Percentiles rank a stretch among this genome's conserved stretches.
Conservation (phyloP, 2,888 invertebrate genomes). For the Stenurella melanura region DNA sequence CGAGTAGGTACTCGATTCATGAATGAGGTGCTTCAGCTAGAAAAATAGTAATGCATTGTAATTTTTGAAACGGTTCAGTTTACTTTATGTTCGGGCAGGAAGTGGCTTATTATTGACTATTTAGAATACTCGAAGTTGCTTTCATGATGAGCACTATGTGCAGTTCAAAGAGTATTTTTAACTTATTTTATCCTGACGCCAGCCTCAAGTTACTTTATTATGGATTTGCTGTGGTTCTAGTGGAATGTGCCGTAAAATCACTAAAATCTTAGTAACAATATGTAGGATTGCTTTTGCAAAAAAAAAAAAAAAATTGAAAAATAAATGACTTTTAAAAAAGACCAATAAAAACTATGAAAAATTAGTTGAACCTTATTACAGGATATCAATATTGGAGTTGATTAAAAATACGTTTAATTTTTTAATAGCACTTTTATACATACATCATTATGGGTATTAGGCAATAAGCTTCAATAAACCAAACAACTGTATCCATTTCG, state of each 20-base stretch:
- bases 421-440: no score
- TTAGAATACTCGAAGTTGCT: constrained; percentile 53
- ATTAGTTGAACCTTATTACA: no score
- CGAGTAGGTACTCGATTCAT: constrained; percentile 41
- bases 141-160: constrained; percentile 22
- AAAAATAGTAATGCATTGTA: constrained; percentile 53
- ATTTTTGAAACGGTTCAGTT: constrained; percentile 56
- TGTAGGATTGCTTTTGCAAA: no score
- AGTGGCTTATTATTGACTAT: constrained; percentile 63
- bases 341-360: no score
- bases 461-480: no score
- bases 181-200: neutral
- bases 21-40: constrained; percentile 45
- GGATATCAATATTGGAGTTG: no score
- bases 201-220: neutral
- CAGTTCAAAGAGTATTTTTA: constrained; percentile 3
- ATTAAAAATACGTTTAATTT: no score
- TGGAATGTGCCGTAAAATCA: neutral
- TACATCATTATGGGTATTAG: no score
- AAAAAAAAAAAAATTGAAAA: no score
- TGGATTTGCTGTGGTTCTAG: neutral
- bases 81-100: constrained; percentile 59
- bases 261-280: neutral
- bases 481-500: no score
- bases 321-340: no score